These are phyloP conservation scores for Amphilophus citrinellus DNA, from an alignment of 2,113 vertebrate species.

Conservation along the genomic window DNA sequence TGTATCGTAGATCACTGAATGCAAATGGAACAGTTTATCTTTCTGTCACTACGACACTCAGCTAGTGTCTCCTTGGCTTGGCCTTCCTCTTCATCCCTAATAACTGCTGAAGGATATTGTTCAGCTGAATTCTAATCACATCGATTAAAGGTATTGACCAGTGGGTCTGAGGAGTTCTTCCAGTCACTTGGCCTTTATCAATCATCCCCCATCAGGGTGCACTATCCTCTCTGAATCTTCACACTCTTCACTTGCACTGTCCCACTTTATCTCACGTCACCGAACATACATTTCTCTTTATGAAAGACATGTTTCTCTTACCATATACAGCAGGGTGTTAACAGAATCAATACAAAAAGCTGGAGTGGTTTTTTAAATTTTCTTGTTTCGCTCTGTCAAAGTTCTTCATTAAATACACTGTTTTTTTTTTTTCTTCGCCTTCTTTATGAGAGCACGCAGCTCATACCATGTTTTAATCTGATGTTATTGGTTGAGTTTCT, in stretches of 20 bases:
- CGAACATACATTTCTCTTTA: constrained; percentile 3
- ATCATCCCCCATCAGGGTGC: constrained; percentile 47
- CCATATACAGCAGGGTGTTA: neutral
- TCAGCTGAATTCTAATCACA: constrained; percentile 75
- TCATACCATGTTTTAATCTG: neutral
- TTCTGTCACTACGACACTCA: constrained; percentile 53
- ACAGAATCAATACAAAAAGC: neutral
- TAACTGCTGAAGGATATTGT: constrained; percentile 67
- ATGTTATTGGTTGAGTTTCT: neutral
- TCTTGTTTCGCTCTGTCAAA: neutral
- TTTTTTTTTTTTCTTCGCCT: neutral
- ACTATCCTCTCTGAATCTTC: constrained; percentile 23
- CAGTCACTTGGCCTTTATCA: constrained; percentile 55
- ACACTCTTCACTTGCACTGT: constrained; percentile 5
- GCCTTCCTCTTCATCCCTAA: constrained; percentile 59
- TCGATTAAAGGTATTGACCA: constrained; percentile 77
- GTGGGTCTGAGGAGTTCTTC: constrained; percentile 54
- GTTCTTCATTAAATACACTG: neutral
- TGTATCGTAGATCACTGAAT: constrained; percentile 72
- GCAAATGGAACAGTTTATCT: constrained; percentile 76
- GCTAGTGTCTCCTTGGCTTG: constrained; percentile 43
- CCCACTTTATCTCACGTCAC: constrained; percentile 15
- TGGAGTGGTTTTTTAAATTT: neutral
- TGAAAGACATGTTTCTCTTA: neutral
- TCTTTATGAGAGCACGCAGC: neutral